Evolutionary conservation across 2,888 invertebrate genomes (phyloP).

Genomic region (Folsomia manolachei): DNA sequence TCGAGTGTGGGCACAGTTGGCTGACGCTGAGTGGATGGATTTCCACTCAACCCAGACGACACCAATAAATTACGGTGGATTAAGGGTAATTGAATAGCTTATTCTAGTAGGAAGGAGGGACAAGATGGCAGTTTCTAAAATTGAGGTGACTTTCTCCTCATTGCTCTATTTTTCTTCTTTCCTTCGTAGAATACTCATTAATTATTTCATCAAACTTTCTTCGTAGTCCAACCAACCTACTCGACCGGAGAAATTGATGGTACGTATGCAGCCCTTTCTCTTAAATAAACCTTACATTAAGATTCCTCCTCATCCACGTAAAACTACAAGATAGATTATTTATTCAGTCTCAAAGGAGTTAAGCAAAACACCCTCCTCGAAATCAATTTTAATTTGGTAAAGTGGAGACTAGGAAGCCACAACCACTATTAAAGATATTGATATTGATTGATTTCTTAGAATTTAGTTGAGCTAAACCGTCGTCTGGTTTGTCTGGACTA

Average conservation of each 20-base stretch:
- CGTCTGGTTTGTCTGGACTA: too few relatives aligned
- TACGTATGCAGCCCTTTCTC: too few relatives aligned
- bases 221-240: too few relatives aligned
- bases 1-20: too few relatives aligned
- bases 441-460: slow-evolving; percentile 1
- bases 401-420: not conserved
- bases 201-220: not conserved
- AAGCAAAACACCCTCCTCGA: not conserved
- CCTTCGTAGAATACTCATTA: not conserved
- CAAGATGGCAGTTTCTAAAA: not conserved
- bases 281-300: too few relatives aligned
- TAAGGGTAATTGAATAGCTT: not conserved
- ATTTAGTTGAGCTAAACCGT: not conserved
- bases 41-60: not conserved
- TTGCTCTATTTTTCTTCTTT: not conserved
- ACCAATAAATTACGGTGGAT: not conserved
- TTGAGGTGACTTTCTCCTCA: not conserved
- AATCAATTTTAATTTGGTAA: not conserved
- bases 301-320: too few relatives aligned
- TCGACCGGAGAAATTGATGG: too few relatives aligned
- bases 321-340: not conserved
- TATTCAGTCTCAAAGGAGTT: not conserved
- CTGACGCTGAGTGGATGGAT: too few relatives aligned
- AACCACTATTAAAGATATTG: not conserved
- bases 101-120: too few relatives aligned